Evolutionary conservation across 2,113 vertebrate genomes (phyloP).

Genomic region (Callaeas wilsoni): DNA sequence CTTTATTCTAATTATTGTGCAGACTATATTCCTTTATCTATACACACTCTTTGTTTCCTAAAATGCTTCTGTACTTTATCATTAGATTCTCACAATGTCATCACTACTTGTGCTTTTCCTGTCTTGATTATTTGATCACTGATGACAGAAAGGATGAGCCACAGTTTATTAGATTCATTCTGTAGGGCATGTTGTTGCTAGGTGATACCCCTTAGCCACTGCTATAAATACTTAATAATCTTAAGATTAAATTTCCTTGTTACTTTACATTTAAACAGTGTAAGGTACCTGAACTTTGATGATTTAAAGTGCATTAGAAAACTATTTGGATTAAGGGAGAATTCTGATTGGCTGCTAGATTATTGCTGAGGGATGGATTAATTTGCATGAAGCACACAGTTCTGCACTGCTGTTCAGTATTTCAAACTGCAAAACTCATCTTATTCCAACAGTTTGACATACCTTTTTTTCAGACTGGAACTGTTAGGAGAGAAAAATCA

Average conservation of each 20-base stretch:
- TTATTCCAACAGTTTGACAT: conserved; percentile 21
- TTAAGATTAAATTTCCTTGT: conserved; percentile 63
- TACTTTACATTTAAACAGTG: conserved; percentile 61
- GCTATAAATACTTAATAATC: conserved; percentile 62
- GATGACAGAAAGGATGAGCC: conserved; percentile 28
- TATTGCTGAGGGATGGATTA: conserved; percentile 60
- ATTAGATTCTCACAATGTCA: conserved; percentile 20
- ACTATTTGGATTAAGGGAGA: conserved; percentile 47
- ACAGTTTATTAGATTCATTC: conserved; percentile 48
- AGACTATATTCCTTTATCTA: neutral
- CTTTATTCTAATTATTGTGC: conserved; percentile 14
- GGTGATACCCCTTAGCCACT: conserved; percentile 30
- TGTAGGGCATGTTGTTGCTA: conserved; percentile 38
- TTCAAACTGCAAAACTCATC: conserved; percentile 60
- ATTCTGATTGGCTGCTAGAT: conserved; percentile 65
- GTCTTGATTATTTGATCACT: conserved; percentile 57
- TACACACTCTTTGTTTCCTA: conserved; percentile 3
- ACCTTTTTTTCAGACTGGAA: conserved; percentile 33
- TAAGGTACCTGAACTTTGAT: conserved; percentile 39
- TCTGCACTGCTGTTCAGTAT: conserved; percentile 52
- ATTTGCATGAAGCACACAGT: conserved; percentile 34
- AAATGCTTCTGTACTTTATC: conserved; percentile 30
- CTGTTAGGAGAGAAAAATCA: conserved; percentile 33
- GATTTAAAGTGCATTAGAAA: conserved; percentile 61
- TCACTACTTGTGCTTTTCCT: conserved; percentile 2